Base-by-base conservation (phyloP, 2,113 vertebrate species). In the Isichthys henryi region DNA sequence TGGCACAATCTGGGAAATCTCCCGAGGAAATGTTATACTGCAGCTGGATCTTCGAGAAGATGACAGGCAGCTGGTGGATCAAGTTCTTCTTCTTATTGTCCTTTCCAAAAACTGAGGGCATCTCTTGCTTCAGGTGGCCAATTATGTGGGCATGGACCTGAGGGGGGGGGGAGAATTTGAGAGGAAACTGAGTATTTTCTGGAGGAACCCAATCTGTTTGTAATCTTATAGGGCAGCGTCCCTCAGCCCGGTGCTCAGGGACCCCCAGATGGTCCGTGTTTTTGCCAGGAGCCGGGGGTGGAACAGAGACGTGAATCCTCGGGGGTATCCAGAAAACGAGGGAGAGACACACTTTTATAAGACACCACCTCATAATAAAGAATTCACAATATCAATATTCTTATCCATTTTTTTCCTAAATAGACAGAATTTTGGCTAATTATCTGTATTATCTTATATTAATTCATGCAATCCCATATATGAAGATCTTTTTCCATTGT, bases 111-210 rank as follows among this genome's bases (percentile, higher is more conserved):
- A 98, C 92, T 0, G 96, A 95, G 0, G 97, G 97, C 97, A 98
- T 98, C 94, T 97, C 96, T 91, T 96, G 95, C 94, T 97, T 97
- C 88, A 98, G 94, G 89, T 96, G 95, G 93, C 96, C 95, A 91
- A 98, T 96, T 89, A 98, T 97, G 93, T 98, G 96, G 0, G 97
- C 95, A 0, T 98, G 97, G 0, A 97, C 97, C 97, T 98, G 90
- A 17, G 1, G 53, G 82, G 23, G 9, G 19, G 80, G 23, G 21
- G 1, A 11, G 6, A 8, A 27, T 27, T 3, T 15, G 45, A 13
- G n/a, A 74, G 35, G 43, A 35, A 74, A 23, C 0, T 35, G 39
- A 45, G 77, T 45, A 45, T 82, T 82, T 43, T 45, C 45, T 45
- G 0, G 10, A 82, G 77, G 35, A 43, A 70, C 27, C 10, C 27